Percentiles rank a stretch among this genome's conserved stretches.
Conservation (phyloP, 2,113 vertebrate genomes). For the Aix galericulata region DNA sequence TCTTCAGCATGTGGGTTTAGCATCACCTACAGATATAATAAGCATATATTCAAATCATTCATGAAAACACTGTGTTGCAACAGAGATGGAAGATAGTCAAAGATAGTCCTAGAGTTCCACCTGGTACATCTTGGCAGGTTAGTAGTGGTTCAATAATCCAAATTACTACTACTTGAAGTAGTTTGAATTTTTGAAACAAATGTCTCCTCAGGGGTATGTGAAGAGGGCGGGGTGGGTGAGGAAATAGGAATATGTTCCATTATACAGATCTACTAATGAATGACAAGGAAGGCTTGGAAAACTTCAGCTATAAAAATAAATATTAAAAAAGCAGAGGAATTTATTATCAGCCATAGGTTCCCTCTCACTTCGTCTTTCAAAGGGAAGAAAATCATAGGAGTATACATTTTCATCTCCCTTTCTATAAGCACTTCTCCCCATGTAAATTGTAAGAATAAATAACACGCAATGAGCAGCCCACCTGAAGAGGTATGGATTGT, state of each 20-base stretch:
- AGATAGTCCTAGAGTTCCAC: neutral
- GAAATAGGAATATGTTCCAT: neutral
- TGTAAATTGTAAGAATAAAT: neutral
- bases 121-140: neutral
- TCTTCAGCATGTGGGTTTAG: neutral
- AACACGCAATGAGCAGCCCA: neutral
- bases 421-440: neutral
- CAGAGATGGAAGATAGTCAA: neutral
- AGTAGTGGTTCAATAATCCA: neutral
- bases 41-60: neutral
- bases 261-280: neutral
- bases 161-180: neutral
- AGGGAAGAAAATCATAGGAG: neutral
- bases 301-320: neutral
- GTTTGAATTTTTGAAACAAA: neutral
- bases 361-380: neutral
- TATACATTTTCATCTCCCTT: neutral
- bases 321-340: neutral
- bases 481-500: neutral
- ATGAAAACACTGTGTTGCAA: neutral
- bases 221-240: neutral
- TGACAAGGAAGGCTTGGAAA: neutral
- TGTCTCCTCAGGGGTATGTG: neutral
- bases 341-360: neutral
- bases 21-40: neutral